Conservation (phyloP, 2,888 invertebrate species). For the Ernsta delagoae region DNA sequence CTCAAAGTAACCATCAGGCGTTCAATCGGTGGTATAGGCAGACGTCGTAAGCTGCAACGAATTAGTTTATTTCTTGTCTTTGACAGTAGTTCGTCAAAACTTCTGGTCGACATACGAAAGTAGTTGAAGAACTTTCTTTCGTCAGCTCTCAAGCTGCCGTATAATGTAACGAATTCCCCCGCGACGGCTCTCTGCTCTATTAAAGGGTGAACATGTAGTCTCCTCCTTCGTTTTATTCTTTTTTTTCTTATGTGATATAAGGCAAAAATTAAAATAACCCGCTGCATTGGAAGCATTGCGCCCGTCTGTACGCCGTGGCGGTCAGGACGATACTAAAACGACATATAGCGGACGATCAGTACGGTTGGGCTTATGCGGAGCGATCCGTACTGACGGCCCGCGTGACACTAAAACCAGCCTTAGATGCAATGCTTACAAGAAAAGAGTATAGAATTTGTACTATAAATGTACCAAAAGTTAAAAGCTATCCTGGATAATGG, state of each 20-base stretch:
- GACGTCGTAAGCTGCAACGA: conserved; percentile 47
- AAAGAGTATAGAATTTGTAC: too few species aligned
- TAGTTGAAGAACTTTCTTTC: conserved; percentile 46
- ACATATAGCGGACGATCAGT: conserved; percentile 4
- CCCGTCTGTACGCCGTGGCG: conserved; percentile 10
- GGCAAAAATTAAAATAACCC: conserved; percentile 10
- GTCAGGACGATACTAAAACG: conserved; percentile 13
- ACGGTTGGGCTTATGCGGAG: conserved; percentile 1
- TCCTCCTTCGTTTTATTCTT: conserved; percentile 21
- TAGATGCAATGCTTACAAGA: too few species aligned
- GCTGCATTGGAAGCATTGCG: conserved; percentile 15
- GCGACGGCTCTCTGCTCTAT: conserved; percentile 44
- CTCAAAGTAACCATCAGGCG: conserved; percentile 44
- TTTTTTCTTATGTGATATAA: conserved; percentile 9
- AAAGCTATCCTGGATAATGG: too few species aligned
- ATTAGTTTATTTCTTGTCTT: conserved; percentile 47
- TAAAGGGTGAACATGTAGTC: conserved; percentile 46
- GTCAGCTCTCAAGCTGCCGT: conserved; percentile 42
- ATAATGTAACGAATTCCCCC: conserved; percentile 43
- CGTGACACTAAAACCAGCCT: conserved; percentile 7
- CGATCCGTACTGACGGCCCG: conserved; percentile 6
- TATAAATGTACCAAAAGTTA: too few species aligned
- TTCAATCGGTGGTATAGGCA: conserved; percentile 45
- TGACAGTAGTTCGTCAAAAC: conserved; percentile 49
- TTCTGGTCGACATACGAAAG: conserved; percentile 47